phyloP scores from a whole-genome alignment of 2,797 vertebrate species.

The Lepilemur ruficaudatus region DNA sequence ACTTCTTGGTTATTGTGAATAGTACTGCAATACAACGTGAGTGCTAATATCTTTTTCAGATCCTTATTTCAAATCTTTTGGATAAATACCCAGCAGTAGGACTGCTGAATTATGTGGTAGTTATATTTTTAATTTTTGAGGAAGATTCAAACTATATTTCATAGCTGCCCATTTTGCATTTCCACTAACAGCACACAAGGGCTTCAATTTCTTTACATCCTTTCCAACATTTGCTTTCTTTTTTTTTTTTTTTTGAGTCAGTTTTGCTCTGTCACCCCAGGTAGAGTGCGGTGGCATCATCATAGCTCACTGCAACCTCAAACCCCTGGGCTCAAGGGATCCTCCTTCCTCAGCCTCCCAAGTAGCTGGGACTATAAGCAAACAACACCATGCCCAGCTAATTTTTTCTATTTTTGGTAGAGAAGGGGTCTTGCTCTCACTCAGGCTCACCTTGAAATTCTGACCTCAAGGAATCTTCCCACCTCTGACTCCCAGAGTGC shows the following conservation, averaged over 20 bases:
- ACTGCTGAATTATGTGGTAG: background rate
- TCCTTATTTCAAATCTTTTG: background rate
- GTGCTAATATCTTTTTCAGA: background rate
- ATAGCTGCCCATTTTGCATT: background rate
- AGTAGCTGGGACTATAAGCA: background rate
- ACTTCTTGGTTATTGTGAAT: background rate
- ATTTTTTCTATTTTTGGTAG: background rate
- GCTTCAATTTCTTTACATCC: background rate
- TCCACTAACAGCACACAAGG: too few relatives aligned
- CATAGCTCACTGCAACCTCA: background rate
- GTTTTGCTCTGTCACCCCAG: background rate
- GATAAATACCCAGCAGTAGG: background rate
- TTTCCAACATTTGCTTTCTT: background rate
- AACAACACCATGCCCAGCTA: background rate
- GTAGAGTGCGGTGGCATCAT: background rate
- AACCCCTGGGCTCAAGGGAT: background rate
- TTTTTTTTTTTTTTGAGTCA: background rate
- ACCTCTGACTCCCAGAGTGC: background rate
- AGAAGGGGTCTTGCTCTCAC: background rate
- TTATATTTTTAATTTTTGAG: background rate
- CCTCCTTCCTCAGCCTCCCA: background rate
- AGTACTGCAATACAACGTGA: background rate
- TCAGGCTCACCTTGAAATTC: background rate
- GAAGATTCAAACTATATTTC: background rate
- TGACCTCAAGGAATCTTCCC: background rate